phyloP scores from a whole-genome alignment of 2,888 invertebrate species.

The Sphecodes monilicornis region DNA sequence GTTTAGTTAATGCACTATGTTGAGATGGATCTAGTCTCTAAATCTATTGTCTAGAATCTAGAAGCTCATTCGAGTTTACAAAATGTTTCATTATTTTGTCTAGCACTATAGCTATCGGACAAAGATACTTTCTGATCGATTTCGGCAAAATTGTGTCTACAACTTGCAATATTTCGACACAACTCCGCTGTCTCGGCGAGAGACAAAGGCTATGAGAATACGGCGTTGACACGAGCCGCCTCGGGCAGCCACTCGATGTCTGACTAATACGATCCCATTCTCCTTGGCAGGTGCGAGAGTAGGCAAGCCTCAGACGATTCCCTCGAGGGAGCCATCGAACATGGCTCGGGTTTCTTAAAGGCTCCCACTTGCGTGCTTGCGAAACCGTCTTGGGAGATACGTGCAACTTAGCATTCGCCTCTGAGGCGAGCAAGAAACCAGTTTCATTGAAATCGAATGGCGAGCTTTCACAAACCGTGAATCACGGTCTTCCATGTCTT shows the following conservation, averaged over 20 bases:
- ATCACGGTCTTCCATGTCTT: not conserved
- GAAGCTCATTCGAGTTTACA: not conserved
- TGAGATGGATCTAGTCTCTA: no score
- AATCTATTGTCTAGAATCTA: no score
- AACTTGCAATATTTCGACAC: no score
- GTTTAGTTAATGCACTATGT: no score
- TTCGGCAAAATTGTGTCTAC: not conserved
- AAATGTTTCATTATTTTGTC: not conserved
- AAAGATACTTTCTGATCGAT: not conserved
- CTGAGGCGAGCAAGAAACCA: conserved; percentile 25
- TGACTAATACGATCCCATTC: conserved; percentile 8
- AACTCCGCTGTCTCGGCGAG: not conserved
- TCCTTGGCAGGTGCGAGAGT: conserved; percentile 22
- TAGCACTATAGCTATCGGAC: not conserved
- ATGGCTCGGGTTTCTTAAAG: conserved; percentile 18
- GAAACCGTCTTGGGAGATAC: conserved; percentile 28
- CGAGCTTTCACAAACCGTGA: not conserved
- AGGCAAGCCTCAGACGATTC: not conserved
- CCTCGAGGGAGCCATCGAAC: conserved; percentile 25
- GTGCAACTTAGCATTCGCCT: conserved; percentile 20
- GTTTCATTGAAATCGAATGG: conserved; percentile 59
- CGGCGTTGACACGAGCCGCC: not conserved
- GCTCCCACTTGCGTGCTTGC: conserved; percentile 33
- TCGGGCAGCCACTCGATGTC: not conserved
- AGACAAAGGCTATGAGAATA: not conserved